A percentile compares a stretch with the other conserved stretches of the same genome.
These are phyloP conservation scores for Latrodectus hesperus DNA, from an alignment of 2,888 invertebrate genomes.

Conservation along the genomic window DNA sequence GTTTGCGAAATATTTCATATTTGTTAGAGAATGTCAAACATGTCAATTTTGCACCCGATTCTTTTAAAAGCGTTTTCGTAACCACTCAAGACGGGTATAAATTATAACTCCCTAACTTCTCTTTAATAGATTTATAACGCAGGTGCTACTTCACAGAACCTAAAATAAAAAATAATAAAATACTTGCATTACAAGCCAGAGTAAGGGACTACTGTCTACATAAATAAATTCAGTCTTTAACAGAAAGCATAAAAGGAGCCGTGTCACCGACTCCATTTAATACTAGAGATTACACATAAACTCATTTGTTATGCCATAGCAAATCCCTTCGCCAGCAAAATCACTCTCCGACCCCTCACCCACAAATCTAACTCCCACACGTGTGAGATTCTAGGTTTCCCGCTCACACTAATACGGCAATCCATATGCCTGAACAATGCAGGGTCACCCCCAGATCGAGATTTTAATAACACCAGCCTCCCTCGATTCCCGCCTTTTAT, in stretches of 20 bases:
- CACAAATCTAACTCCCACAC: conserved; percentile 27
- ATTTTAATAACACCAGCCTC: conserved; percentile 48
- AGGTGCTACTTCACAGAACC: conserved; percentile 38
- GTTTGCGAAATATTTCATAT: conserved; percentile 1
- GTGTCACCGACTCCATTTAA: conserved; percentile 62
- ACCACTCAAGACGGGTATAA: not conserved
- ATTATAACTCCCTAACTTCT: conserved; percentile 3
- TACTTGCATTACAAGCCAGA: too few species aligned
- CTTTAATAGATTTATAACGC: conserved; percentile 49
- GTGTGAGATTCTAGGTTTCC: conserved; percentile 10
- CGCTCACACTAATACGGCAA: conserved; percentile 8
- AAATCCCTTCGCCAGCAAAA: conserved; percentile 31
- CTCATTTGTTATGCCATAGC: conserved; percentile 59
- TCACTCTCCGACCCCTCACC: conserved; percentile 2
- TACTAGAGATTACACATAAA: conserved; percentile 59
- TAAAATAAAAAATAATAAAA: not conserved
- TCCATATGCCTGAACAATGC: conserved; percentile 39
- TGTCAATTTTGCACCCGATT: conserved; percentile 14
- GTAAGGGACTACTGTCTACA: conserved; percentile 10
- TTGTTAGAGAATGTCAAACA: not conserved
- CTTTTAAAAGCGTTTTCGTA: conserved; percentile 19
- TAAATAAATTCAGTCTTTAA: conserved; percentile 59
- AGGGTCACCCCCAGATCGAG: conserved; percentile 30
- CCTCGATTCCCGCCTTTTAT: not conserved
- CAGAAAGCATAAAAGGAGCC: conserved; percentile 23